Base-by-base conservation (phyloP, 2,888 invertebrate genomes). In the Caenorhabditis sp. region DNA sequence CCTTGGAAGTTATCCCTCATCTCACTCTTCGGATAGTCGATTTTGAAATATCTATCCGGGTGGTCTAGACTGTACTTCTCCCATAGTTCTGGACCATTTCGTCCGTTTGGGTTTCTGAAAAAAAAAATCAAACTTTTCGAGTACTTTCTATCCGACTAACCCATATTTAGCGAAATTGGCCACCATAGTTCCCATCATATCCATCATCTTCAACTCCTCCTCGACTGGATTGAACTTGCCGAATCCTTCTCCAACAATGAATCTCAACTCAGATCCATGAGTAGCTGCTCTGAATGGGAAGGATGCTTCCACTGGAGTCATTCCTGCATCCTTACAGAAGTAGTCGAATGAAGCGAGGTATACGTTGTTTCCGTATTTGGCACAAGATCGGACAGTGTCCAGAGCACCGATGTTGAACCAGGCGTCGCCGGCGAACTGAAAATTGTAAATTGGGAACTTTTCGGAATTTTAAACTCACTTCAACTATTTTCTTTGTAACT, bases 161-260 rank as follows among this genome's bases (percentile, higher is more conserved):
- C 87, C 86, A 64, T 72, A 87, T 82, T 88, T 88, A 8, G 84
- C 83, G 35, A 88, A 88, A 56, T 88, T 88, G 6, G 87, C 44
- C 28, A 85, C 82, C 54, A 68, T 85, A 3, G 28, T 47, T 3
- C 82, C 85, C 87, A 88, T 87, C n/a, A 80, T 73, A 12, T 87
- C 77, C 49, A 88, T 84, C 58, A 86, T 72, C 44, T 75, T 75
- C 51, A 66, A 49, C 38, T 88, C 88, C 16, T 84, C 83, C 12
- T 69, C 84, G 38, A 59, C 79, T n/a, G 88, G 88, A 24, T 56
- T 63, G 47, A 88, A 88, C 54, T 89, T 82, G 2, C 84, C 64
- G 19, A 85, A 66, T 31, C 84, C 84, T 49, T 85, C 87, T 7
- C 86, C 86, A 19, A 88, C 63, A n/a, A 88, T 75, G 58, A 86